Evolutionary conservation across 2,113 vertebrate species (phyloP).

Genomic region (Spheniscus mendiculus): DNA sequence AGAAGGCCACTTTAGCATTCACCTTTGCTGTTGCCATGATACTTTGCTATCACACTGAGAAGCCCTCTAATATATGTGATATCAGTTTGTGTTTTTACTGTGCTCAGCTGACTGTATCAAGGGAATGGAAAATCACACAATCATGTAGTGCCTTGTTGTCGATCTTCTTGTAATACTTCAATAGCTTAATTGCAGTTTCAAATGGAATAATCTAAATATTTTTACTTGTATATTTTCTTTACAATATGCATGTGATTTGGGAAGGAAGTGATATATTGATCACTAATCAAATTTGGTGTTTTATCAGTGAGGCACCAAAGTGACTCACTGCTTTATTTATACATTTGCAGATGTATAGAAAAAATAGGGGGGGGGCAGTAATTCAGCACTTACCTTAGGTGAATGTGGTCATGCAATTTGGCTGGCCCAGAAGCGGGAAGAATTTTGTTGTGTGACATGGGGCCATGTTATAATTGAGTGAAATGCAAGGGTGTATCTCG

Average conservation of each 20-base stretch:
- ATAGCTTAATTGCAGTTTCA: neutral
- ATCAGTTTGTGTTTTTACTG: neutral
- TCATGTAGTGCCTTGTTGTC: neutral
- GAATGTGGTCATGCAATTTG: accelerated
- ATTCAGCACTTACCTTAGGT: neutral
- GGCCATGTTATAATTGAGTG: neutral
- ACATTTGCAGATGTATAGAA: neutral
- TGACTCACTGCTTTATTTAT: neutral
- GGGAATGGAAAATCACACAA: neutral
- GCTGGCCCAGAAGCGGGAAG: neutral
- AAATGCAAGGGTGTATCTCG: neutral
- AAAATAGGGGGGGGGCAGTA: neutral
- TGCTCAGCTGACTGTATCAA: neutral
- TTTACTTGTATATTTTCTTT: neutral
- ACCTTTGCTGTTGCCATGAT: neutral
- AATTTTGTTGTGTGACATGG: neutral
- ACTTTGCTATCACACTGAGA: neutral
- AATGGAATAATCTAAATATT: neutral
- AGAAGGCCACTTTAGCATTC: neutral
- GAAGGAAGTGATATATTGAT: neutral
- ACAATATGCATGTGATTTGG: neutral
- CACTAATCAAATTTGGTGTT: neutral
- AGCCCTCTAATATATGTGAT: neutral
- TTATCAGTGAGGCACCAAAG: neutral
- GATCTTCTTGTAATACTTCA: neutral